Evolutionary conservation across 2,888 invertebrate species (phyloP), one percentile per base, ranked within the genome.

Genomic region (Gymnocheta viridis): DNA sequence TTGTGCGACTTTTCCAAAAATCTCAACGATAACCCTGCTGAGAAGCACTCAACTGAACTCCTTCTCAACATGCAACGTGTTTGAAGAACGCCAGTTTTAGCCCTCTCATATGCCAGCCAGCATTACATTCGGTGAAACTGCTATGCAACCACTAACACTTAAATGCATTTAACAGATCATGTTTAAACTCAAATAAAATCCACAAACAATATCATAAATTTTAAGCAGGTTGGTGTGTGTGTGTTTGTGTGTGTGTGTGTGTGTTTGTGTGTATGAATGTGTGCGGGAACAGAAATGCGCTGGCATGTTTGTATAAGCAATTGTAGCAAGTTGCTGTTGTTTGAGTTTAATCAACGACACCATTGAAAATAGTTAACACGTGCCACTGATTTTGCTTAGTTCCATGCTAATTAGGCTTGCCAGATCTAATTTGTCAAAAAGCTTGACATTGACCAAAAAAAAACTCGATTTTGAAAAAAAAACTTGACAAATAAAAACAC

Each of bases 311-410:
- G 27, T 5, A 27, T n/a, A 47, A 66, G 47, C 19, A 32, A 47
- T 17, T 19, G 29, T 10, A 12, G 14, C 17, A 47, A 17, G 5
- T 35, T 58, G 29, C 19, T 27, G 41, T 7, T 41, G 19, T 7
- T 29, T 67, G 47, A 58, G 27, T 51, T 78, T n/a, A n/a, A n/a
- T n/a, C 74, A 73, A 51, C 60, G 32, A 27, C 44, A 58, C 27
- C 54, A 60, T 54, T 58, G 56, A 58, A 51, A n/a, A n/a, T n/a
- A n/a, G n/a, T n/a, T n/a, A n/a, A n/a, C n/a, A n/a, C n/a, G n/a
- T n/a, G n/a, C n/a, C n/a, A n/a, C n/a, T n/a, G n/a, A n/a, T n/a
- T n/a, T n/a, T n/a, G n/a, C n/a, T n/a, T n/a, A n/a, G n/a, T n/a
- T n/a, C n/a, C n/a, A n/a, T n/a, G n/a, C n/a, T n/a, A n/a, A n/a